Evolutionary conservation across 37 sponge, comb jelly and placozoan genomes (phyloP).

Genomic region (Diacarnus erythraeanus): DNA sequence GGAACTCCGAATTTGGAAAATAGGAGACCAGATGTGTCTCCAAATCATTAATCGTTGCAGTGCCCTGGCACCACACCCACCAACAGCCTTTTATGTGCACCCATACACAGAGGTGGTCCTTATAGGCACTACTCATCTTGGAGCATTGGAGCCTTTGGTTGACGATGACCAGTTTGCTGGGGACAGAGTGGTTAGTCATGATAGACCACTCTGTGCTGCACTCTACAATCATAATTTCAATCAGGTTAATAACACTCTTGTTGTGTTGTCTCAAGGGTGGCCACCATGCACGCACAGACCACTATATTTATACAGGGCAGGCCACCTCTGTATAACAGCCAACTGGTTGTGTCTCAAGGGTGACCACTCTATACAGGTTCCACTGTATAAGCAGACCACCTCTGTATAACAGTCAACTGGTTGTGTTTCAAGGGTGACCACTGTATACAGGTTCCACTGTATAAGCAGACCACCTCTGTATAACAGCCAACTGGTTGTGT

Average conservation of each 20-base stretch:
- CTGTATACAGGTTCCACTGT: too few species aligned
- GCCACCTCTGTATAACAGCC: too few species aligned
- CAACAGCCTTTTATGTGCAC: slow-evolving; percentile 75
- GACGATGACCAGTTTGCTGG: slow-evolving; percentile 16
- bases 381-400: too few species aligned
- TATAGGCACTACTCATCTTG: slow-evolving; percentile 71
- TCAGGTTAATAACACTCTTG: too few species aligned
- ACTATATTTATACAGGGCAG: too few species aligned
- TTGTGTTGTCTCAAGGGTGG: neutral
- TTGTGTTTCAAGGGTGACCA: too few species aligned
- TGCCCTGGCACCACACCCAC: slow-evolving; percentile 52
- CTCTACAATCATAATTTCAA: slow-evolving; percentile 90
- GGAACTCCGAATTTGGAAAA: slow-evolving; percentile 86
- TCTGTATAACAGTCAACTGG: too few species aligned
- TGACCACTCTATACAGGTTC: too few species aligned
- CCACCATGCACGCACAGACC: too few species aligned
- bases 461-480: too few species aligned
- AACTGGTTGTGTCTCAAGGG: too few species aligned
- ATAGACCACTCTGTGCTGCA: slow-evolving; percentile 81
- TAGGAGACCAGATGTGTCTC: slow-evolving; percentile 86
- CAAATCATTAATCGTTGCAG: slow-evolving; percentile 66
- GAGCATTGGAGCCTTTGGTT: slow-evolving; percentile 38
- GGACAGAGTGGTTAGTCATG: slow-evolving; percentile 68
- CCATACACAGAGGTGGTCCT: slow-evolving; percentile 60
- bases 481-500: too few species aligned